A percentile compares a stretch with the other conserved stretches of the same genome.
phyloP scores from a whole-genome alignment of 2,888 invertebrate genomes.

The Meghimatium bilineatum region DNA sequence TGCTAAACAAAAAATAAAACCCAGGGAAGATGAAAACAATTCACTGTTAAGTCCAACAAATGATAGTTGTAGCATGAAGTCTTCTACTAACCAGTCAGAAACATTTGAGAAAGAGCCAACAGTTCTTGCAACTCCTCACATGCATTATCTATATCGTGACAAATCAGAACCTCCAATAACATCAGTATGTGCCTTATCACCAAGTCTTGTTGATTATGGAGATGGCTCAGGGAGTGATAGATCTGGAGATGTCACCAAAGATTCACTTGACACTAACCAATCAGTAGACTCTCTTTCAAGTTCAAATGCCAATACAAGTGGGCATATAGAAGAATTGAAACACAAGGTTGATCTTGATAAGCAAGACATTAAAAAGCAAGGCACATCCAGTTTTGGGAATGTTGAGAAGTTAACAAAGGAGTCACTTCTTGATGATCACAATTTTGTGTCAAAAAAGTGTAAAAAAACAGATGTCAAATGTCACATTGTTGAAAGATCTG shows the following conservation, averaged over 20 bases:
- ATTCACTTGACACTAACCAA: constrained; percentile 41
- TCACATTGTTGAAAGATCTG: background rate
- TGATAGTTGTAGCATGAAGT: background rate
- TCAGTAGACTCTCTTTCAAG: constrained; percentile 28
- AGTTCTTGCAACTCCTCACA: background rate
- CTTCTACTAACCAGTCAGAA: background rate
- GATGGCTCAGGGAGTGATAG: constrained; percentile 26
- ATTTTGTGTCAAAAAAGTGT: background rate
- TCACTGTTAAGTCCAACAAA: background rate
- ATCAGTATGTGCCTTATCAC: constrained; percentile 30
- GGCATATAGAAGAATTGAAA: background rate
- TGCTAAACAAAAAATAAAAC: background rate
- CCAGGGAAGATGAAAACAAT: background rate
- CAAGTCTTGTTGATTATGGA: constrained; percentile 42
- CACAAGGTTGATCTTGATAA: background rate
- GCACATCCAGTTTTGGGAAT: background rate
- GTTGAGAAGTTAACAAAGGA: background rate
- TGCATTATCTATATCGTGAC: background rate
- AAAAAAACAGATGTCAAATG: background rate
- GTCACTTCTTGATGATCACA: background rate
- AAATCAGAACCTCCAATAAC: constrained; percentile 28
- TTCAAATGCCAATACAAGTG: background rate
- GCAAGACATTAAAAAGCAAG: background rate
- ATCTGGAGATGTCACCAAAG: constrained; percentile 24
- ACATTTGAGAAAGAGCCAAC: constrained; percentile 38